Conservation (phyloP, 2,888 invertebrate species). For the Dynastes maya region DNA sequence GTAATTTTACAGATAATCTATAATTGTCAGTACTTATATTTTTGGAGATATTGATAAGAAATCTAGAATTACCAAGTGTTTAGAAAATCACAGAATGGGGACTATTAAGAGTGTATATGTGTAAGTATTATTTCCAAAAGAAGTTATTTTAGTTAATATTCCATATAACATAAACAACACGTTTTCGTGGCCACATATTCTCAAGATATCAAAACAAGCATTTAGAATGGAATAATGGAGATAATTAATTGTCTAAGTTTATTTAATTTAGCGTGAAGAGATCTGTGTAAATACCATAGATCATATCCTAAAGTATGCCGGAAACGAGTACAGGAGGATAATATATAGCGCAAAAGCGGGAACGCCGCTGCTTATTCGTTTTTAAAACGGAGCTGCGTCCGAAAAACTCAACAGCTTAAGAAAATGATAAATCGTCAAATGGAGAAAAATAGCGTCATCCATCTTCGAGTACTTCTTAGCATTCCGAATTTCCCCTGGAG, state of each 20-base stretch:
- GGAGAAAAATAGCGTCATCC: constrained; percentile 45
- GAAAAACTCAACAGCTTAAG: constrained; percentile 48
- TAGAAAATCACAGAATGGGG: too few species aligned
- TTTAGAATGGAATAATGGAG: neutral
- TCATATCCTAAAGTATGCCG: constrained; percentile 23
- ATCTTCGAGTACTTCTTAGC: constrained; percentile 35
- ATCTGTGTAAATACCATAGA: constrained; percentile 37
- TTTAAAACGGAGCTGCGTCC: constrained; percentile 27
- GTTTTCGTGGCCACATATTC: neutral
- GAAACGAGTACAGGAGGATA: constrained; percentile 21
- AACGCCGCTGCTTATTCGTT: constrained; percentile 33
- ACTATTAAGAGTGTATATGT: too few species aligned
- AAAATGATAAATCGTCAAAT: constrained; percentile 47
- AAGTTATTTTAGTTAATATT: neutral
- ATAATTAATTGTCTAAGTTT: constrained; percentile 18
- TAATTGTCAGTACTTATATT: too few species aligned
- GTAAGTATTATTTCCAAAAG: too few species aligned
- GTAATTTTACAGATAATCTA: too few species aligned
- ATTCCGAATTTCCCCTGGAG: constrained; percentile 14
- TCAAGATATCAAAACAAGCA: neutral
- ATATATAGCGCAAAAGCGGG: constrained; percentile 29
- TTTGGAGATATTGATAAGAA: too few species aligned
- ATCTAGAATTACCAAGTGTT: too few species aligned
- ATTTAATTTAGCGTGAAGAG: constrained; percentile 36
- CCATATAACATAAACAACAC: neutral